A percentile compares a stretch with the other conserved stretches of the same genome.
Evolutionary conservation across 2,888 invertebrate genomes (phyloP).

Genomic region (Sabellastarte sp.): DNA sequence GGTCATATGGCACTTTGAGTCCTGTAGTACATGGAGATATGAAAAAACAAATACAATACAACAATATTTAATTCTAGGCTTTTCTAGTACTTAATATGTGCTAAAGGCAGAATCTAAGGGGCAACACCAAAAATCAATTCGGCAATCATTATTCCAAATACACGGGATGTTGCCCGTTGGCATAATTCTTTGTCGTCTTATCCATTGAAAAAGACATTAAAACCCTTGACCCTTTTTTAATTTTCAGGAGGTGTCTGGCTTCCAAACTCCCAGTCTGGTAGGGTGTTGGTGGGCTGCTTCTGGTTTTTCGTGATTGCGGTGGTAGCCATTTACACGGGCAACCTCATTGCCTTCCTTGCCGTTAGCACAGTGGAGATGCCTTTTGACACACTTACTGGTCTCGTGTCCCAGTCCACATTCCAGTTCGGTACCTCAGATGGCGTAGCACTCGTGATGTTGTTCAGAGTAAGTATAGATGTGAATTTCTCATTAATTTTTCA

Average conservation of each 20-base stretch:
- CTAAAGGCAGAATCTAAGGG: too few species aligned
- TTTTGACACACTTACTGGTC: constrained; percentile 38
- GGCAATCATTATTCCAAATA: too few species aligned
- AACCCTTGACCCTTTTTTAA: too few species aligned
- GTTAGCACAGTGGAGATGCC: constrained; percentile 32
- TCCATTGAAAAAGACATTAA: background rate
- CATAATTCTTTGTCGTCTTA: too few species aligned
- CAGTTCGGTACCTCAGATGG: constrained; percentile 36
- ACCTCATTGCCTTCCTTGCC: constrained; percentile 50
- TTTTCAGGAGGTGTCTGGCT: constrained; percentile 16
- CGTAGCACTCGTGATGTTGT: background rate
- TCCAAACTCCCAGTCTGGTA: constrained; percentile 14
- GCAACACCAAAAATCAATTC: too few species aligned
- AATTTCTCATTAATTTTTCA: too few species aligned
- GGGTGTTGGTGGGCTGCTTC: constrained; percentile 13
- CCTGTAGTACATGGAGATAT: too few species aligned
- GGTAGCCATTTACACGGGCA: constrained; percentile 49
- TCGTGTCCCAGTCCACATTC: constrained; percentile 35
- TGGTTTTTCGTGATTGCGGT: constrained; percentile 35
- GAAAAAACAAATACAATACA: too few species aligned
- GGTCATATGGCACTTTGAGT: too few species aligned
- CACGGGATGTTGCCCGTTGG: too few species aligned
- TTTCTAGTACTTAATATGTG: too few species aligned
- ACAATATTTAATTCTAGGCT: too few species aligned
- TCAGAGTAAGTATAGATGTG: background rate